Base-by-base conservation (phyloP, 2,797 vertebrate species). In the Argentina silus region DNA sequence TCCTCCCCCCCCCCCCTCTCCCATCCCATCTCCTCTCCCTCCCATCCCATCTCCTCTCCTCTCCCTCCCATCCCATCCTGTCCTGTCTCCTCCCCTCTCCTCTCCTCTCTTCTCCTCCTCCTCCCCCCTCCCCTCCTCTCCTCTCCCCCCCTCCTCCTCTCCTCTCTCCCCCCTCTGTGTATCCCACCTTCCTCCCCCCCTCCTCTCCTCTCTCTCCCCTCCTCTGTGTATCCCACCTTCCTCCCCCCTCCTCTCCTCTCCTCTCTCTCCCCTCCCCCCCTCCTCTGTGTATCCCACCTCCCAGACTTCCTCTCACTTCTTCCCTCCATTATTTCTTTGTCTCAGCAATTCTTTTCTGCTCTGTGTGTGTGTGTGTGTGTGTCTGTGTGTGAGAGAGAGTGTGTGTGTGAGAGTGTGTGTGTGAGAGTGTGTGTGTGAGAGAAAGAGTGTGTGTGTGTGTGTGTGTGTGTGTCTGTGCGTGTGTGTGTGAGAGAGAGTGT, bases 1-100 rank as follows among this genome's bases (percentile, higher is more conserved):
- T 15, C 15, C 65, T 71, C 78, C 82, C 75, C 80, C 85, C 77
- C 74, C 78, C 78, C 85, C 55, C 11, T 81, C 77, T 80, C 72
- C 89, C 80, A 70, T 83, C 88, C 83, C 84, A 65, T 83, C 86
- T 83, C 87, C 86, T 88, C 87, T 85, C 83, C 81, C 69, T 78
- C 2, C 48, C 78, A 83, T 86, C 82, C 10, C 59, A 1, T 88
- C 86, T 83, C 82, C 70, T 79, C 78, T 83, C 86, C 84, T 2
- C 57, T 60, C 19, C 19, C 0, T 42, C 3, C 48, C 3, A 3
- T 17, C 10, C 11, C 7, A 14, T 42, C 56, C 1, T 11, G 47
- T 48, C 47, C n/a, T n/a, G n/a, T n/a, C 27, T 36, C 27, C 27
- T 36, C 27, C 85, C 77, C 74, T 78, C 78, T 85, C 55, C 11